Conservation (phyloP, 1,140 invertebrate species). For the Heliothis subflexa region DNA sequence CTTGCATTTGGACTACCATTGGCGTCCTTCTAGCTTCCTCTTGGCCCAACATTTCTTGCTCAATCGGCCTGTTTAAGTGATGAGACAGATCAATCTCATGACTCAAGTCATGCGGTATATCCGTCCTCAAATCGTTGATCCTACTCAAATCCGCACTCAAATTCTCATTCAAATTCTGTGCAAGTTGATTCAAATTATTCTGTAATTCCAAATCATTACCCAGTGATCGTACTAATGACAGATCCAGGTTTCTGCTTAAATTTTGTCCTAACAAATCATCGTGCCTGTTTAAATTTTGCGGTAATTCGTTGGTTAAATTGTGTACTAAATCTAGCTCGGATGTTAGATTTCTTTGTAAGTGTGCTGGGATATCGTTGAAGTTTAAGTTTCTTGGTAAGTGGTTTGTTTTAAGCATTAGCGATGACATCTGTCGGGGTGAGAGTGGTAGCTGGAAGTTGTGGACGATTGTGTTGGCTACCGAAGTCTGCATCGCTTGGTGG, state of each 20-base stretch:
- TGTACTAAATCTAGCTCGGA: constrained; percentile 63
- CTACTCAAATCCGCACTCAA: constrained; percentile 59
- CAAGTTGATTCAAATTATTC: constrained; percentile 56
- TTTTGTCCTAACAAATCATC: constrained; percentile 65
- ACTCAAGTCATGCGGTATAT: constrained; percentile 65
- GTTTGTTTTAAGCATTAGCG: constrained; percentile 77
- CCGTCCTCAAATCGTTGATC: constrained; percentile 61
- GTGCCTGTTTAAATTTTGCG: constrained; percentile 62
- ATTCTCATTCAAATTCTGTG: constrained; percentile 68
- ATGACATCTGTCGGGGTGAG: constrained; percentile 78
- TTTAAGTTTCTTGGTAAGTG: constrained; percentile 66
- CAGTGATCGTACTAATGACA: constrained; percentile 60
- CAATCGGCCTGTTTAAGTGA: constrained; percentile 65
- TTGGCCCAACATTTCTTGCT: constrained; percentile 62
- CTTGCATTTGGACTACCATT: constrained; percentile 53
- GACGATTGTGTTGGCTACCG: constrained; percentile 63
- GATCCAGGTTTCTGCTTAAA: constrained; percentile 67
- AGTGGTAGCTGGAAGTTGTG: constrained; percentile 79
- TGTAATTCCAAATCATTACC: constrained; percentile 74
- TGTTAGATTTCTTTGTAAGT: constrained; percentile 67
- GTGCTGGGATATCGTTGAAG: constrained; percentile 72
- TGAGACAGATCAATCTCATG: constrained; percentile 69
- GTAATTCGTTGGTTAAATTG: constrained; percentile 61
- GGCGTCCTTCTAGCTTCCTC: constrained; percentile 61
- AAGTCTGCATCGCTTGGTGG: constrained; percentile 75